Evolutionary conservation across 2,797 vertebrate genomes (phyloP), one percentile per base, ranked within the genome.

Genomic region (Amazona finschi): DNA sequence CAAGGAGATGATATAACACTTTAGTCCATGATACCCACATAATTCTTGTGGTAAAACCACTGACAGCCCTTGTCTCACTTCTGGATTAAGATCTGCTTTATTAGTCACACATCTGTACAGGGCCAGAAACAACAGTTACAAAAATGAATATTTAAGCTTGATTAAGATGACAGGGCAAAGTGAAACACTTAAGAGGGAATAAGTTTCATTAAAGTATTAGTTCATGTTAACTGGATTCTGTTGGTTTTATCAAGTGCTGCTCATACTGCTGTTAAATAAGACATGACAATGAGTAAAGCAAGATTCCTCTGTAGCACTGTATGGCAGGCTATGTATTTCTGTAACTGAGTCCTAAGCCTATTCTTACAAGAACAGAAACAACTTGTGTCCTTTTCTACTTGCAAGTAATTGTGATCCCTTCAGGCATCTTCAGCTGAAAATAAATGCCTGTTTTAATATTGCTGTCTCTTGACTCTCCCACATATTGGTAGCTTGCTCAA

Each of bases 371-470:
- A 46, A 74, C 30, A 87, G 73, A 67, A 89, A 65, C 41, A 75
- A 75, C 57, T 64, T 36, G 46, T 55, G 47, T 76, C 85, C 67
- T 92, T 75, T 21, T 5, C 41, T 83, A 36, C 69, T 75, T 93
- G 84, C 80, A 85, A 90, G 76, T 95, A 80, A 75, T 74, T 85
- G 60, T 81, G 52, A 46, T 87, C 61, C 69, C 38, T 77, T 77
- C 27, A 31, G 72, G 44, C 49, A 64, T 64, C 69, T 93, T 71
- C 61, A 69, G 33, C 65, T 89, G 49, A 58, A 85, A 81, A 75
- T 4, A 69, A 80, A 27, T 9, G 22, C 27, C 15, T 36, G 19
- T 19, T 89, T 78, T 58, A 71, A 14, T 52, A 57, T 36, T 33
- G 16, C 9, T 62, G 18, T 67, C 71, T 76, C 52, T 31, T 33